Percentiles rank a stretch among this genome's conserved stretches.
phyloP scores from a whole-genome alignment of 2,113 vertebrate genomes.

The Rhinopomastus cyanomelas region DNA sequence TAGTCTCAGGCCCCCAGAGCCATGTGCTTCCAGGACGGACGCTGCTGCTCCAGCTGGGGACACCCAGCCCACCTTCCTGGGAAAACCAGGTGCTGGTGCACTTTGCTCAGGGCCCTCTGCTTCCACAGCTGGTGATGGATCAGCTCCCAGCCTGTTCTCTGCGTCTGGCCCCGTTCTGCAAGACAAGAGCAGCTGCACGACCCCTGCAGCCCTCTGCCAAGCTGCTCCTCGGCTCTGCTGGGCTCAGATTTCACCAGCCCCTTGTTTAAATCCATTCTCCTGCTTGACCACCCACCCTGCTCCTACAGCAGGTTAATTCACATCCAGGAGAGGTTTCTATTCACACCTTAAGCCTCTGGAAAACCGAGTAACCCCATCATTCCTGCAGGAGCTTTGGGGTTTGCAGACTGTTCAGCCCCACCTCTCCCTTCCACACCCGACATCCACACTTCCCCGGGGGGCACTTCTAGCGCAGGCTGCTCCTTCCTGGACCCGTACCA shows the following conservation, averaged over 20 bases:
- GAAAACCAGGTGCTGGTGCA: accelerated
- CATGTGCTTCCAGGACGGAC: background rate
- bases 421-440: background rate
- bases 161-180: background rate
- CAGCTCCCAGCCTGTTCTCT: background rate
- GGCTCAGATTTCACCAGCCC: background rate
- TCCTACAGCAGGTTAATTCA: background rate
- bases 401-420: background rate
- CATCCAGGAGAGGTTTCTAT: background rate
- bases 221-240: background rate
- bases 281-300: background rate
- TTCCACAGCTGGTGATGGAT: background rate
- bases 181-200: background rate
- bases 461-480: background rate
- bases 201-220: background rate
- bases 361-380: background rate
- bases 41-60: background rate
- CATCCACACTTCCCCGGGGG: background rate
- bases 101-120: accelerated
- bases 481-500: constrained; percentile 11
- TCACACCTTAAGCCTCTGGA: background rate
- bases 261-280: background rate
- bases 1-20: background rate
- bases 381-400: background rate
- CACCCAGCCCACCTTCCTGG: background rate